Conservation (phyloP, 2,888 invertebrate species). For the Acleris holmiana region DNA sequence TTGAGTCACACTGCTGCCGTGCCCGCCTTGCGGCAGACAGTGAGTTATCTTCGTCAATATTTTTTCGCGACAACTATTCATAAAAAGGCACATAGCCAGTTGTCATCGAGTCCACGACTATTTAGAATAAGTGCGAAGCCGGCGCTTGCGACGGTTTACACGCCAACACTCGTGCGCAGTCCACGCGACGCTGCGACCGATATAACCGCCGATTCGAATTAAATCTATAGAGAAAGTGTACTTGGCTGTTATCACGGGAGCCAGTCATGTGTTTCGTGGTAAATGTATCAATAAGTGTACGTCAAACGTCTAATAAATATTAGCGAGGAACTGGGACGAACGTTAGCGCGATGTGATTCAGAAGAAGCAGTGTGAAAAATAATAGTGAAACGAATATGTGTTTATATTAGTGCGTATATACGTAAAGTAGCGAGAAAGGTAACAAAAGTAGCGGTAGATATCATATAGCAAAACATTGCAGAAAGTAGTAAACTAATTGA, state of each 20-base stretch:
- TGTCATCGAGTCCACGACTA: constrained; percentile 58
- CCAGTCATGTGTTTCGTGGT: constrained; percentile 26
- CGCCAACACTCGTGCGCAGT: constrained; percentile 72
- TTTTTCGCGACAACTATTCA: constrained; percentile 45
- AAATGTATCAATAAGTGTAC: constrained; percentile 6
- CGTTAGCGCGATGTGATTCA: constrained; percentile 6
- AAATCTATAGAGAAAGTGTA: constrained; percentile 66
- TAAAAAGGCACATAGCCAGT: constrained; percentile 53
- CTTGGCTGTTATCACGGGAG: constrained; percentile 45
- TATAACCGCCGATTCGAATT: constrained; percentile 75
- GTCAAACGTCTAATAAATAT: constrained; percentile 12
- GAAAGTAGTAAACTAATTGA: no score
- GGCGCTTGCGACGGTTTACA: constrained; percentile 59
- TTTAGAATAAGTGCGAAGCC: constrained; percentile 47
- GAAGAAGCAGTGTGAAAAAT: constrained; percentile 1
- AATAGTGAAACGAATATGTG: constrained; percentile 8
- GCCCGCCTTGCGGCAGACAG: constrained; percentile 45
- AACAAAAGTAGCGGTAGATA: neutral
- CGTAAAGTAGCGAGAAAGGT: constrained; percentile 30
- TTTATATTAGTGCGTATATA: constrained; percentile 6
- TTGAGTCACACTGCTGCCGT: constrained; percentile 41
- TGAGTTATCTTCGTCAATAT: constrained; percentile 55
- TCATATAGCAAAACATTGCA: no score
- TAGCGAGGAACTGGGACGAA: constrained; percentile 1
- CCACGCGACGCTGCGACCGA: constrained; percentile 67